Base-by-base conservation (phyloP, 2,888 invertebrate genomes). In the Drosophila engyochracea region DNA sequence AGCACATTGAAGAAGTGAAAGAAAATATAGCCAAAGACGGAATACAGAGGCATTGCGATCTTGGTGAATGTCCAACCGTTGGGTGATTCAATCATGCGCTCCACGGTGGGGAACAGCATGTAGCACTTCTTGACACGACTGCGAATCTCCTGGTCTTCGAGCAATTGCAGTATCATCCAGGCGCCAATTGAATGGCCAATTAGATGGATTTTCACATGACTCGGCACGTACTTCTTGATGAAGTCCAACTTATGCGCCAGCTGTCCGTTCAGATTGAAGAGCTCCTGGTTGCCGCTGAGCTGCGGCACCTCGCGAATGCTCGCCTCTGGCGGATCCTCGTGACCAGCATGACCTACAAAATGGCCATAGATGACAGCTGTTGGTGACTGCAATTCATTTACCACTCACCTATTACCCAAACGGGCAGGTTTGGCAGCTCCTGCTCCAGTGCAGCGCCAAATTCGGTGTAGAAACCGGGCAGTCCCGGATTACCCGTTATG, bases 111-210 rank as follows among this genome's bases (percentile, higher is more conserved):
- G 93, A 98, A 98, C 4, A 99, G 93, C 76, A 98, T 93, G 93
- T 96, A 96, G 72, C 95, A 94, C 79, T 96, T 95, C n/a, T 94
- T 93, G 41, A 96, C 91, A 83, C 94, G 94, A 35, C 93, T 86
- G 84, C 94, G 92, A 85, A 97, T 93, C 37, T 94, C 91, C 7
- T 85, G 94, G 76, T 95, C 93, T 79, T 96, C 95, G 35, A 97
- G 91, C 58, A 97, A 91, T 91, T 98, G 96, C 67, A 98, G 91
- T 74, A 96, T 95, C 89, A 98, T 96, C 95, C 98, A 97, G 62
- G 96, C 95, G 5, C 99, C 99, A 89, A 98, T 97, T 0, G 98
- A 98, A 94, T 99, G 98, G 3, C 97, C 98, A 82, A 98, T 95
- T 47, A 98, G 93, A 92, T 97, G 96, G 49, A 99, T 92, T 91